Conservation (phyloP, 2,888 invertebrate species). For the Drosophila fungiperda region DNA sequence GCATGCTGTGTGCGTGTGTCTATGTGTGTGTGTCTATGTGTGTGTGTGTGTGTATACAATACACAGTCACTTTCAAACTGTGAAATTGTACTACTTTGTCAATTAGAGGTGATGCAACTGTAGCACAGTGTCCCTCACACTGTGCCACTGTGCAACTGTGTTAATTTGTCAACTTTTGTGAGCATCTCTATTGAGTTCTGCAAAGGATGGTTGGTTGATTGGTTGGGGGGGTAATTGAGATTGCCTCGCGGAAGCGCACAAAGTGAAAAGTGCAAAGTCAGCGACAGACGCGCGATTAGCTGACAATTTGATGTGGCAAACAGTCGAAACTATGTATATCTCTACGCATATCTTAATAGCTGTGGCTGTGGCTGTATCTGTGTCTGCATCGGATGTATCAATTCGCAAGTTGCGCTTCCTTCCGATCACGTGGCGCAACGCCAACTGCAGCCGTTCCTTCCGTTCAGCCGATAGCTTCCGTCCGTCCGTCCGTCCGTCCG, state of each 20-base stretch:
- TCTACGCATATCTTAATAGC: constrained; percentile 18
- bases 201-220: background rate
- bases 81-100: background rate
- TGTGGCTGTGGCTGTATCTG: constrained; percentile 14
- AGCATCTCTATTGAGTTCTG: background rate
- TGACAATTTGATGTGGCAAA: constrained; percentile 62
- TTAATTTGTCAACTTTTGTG: constrained; percentile 11
- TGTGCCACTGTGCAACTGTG: background rate
- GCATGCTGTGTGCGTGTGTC: constrained; percentile 9
- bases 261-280: constrained; percentile 66
- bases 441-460: constrained; percentile 76
- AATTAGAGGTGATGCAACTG: constrained; percentile 14
- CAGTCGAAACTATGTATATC: constrained; percentile 6
- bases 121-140: constrained; percentile 8
- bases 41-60: background rate
- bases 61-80: constrained; percentile 1
- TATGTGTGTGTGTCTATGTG: background rate
- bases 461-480: constrained; percentile 78
- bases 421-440: constrained; percentile 78
- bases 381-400: constrained; percentile 78
- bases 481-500: constrained; percentile 47
- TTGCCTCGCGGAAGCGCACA: constrained; percentile 22
- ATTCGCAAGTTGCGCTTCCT: constrained; percentile 80
- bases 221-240: background rate
- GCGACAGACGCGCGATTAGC: constrained; percentile 62